phyloP scores from a whole-genome alignment of 1,140 invertebrate species.

The Oryctes rhinoceros region DNA sequence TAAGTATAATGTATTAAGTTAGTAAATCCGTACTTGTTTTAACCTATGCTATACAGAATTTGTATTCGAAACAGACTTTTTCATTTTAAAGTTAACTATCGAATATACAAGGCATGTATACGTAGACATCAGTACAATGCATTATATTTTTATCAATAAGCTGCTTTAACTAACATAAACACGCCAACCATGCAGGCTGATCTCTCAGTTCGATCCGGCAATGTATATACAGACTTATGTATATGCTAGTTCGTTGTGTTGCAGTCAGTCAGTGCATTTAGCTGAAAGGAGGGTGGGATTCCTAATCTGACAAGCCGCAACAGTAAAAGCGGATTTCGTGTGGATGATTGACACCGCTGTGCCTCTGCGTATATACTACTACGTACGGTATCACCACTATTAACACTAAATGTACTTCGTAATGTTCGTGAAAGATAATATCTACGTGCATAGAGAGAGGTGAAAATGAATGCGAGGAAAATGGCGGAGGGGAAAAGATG shows the following conservation, averaged over 20 bases:
- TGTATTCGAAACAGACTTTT: too few relatives aligned
- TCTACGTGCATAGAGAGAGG: background rate
- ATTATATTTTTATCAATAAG: constrained; percentile 44
- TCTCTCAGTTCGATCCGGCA: background rate
- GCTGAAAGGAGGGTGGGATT: constrained; percentile 49
- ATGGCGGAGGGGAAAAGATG: background rate
- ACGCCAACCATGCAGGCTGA: constrained; percentile 40
- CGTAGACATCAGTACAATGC: background rate
- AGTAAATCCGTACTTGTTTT: too few relatives aligned
- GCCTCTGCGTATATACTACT: constrained; percentile 21
- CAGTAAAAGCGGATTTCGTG: constrained; percentile 51
- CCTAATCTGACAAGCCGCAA: constrained; percentile 53
- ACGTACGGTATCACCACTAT: constrained; percentile 11
- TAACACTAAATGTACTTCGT: constrained; percentile 35
- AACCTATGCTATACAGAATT: too few relatives aligned
- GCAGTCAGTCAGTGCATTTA: constrained; percentile 44
- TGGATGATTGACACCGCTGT: constrained; percentile 51
- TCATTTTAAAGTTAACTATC: background rate
- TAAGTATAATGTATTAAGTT: too few relatives aligned
- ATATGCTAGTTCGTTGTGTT: background rate
- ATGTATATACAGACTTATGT: background rate
- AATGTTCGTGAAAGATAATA: constrained; percentile 37
- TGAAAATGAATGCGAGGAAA: background rate
- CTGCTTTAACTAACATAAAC: constrained; percentile 49
- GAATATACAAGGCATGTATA: background rate